Base-by-base conservation (phyloP, 1,140 invertebrate genomes). In the Coptotermes formosanus region DNA sequence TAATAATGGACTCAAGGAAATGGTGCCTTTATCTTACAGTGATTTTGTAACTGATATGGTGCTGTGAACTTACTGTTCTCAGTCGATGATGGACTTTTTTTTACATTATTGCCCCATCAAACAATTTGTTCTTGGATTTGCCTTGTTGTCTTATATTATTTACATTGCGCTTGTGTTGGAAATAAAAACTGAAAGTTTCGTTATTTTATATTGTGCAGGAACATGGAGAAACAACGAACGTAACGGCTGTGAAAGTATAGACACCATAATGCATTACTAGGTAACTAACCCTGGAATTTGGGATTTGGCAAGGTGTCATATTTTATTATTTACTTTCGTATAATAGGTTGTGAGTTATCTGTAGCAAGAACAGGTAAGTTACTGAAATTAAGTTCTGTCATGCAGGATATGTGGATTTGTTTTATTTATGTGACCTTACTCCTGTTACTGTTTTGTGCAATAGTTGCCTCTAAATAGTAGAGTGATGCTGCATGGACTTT, bases 161-260 rank as follows among this genome's bases (percentile, higher is more conserved):
- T 59, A 59, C 38, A 38, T 38, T 55, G 4, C n/a, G 3, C 30
- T 30, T 30, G n/a, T 75, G 64, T 75, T n/a, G 8, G 4, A 30
- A 8, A 16, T 30, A 30, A 75, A 25, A 30, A 75, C 25, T 75
- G 64, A 75, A 75, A n/a, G n/a, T 75, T 30, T 55, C 3, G 19
- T 30, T 32, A 84, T 32, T 48, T 32, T 9, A 84, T 55, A 84
- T 52, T 84, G 8, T 59, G 19, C 52, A 52, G 83, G 45, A n/a
- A 45, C 30, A 84, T 84, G 83, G 19, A 84, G 52, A 52, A 48
- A 52, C 83, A 84, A 84, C 83, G 83, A 84, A 52, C 82, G 25
- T 52, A 52, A 84, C 45, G 83, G 83, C 83, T 84, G 83, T 84
- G 83, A 84, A 45, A 84, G n/a, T 82, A 12, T 52, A 75, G 64